A percentile compares a stretch with the other conserved stretches of the same genome.
Evolutionary conservation across 2,797 vertebrate species (phyloP).

Genomic region (Orestias chungarensis): DNA sequence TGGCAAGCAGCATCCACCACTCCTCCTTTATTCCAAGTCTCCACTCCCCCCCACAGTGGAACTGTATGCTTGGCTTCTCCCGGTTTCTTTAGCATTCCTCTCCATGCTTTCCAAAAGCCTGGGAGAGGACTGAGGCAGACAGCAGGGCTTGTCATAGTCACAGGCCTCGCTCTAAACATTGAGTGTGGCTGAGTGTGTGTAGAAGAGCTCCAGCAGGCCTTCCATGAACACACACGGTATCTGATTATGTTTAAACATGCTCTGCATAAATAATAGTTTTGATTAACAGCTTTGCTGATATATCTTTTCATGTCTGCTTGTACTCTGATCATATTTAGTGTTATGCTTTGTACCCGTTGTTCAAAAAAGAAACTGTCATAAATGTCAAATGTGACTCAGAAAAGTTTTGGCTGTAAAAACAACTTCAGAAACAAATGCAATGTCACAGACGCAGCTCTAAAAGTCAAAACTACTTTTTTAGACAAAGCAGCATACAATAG

Average conservation of each 20-base stretch:
- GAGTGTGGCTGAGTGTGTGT: conserved; percentile 19
- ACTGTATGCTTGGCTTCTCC: conserved; percentile 79
- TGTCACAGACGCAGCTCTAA: too few relatives aligned
- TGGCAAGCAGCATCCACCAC: conserved; percentile 49
- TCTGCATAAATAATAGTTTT: conserved; percentile 17
- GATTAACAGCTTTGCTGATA: neutral
- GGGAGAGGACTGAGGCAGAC: conserved; percentile 73
- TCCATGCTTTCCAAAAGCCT: conserved; percentile 70
- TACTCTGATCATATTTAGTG: neutral
- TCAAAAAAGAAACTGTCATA: neutral
- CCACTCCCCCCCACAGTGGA: conserved; percentile 46
- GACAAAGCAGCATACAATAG: neutral
- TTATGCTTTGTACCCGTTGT: neutral
- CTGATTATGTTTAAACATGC: conserved; percentile 23
- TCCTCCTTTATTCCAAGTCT: conserved; percentile 41
- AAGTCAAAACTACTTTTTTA: neutral
- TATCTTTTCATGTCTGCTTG: conserved; percentile 6
- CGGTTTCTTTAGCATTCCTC: conserved; percentile 77
- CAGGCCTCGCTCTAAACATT: conserved; percentile 56
- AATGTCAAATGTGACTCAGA: neutral
- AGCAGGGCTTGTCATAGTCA: conserved; percentile 75
- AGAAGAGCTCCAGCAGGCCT: neutral
- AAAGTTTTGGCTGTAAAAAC: neutral
- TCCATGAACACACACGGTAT: conserved; percentile 28
- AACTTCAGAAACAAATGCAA: neutral